Percentiles rank a stretch among this genome's conserved stretches.
These are phyloP conservation scores for Oligia latruncula DNA, from an alignment of 2,888 invertebrate genomes.

Conservation along the genomic window DNA sequence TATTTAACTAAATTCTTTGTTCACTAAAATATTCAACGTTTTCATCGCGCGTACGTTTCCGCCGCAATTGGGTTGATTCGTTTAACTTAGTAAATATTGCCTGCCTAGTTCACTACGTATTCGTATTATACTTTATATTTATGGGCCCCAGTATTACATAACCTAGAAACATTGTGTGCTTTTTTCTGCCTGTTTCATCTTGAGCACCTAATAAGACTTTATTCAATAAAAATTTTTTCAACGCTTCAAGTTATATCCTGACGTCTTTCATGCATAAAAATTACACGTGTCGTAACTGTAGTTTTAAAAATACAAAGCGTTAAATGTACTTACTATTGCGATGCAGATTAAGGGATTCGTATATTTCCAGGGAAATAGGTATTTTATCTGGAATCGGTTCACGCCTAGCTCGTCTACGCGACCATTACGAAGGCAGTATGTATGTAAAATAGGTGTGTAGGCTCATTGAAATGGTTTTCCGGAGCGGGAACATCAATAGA, in stretches of 20 bases:
- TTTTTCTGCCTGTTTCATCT: constrained; percentile 43
- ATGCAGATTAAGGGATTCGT: constrained; percentile 74
- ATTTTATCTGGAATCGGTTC: constrained; percentile 78
- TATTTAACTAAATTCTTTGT: constrained; percentile 64
- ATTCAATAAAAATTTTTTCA: constrained; percentile 51
- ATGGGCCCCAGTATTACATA: constrained; percentile 37
- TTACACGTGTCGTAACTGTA: constrained; percentile 44
- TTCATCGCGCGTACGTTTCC: constrained; percentile 63
- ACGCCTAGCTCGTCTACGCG: constrained; percentile 76
- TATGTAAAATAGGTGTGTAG: constrained; percentile 75
- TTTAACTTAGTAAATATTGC: constrained; percentile 64
- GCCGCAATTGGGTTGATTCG: constrained; percentile 65
- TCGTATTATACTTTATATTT: constrained; percentile 55
- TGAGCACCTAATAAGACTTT: constrained; percentile 39
- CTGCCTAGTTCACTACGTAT: constrained; percentile 49
- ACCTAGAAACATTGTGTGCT: constrained; percentile 39
- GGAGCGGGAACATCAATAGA: constrained; percentile 70
- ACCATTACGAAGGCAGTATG: constrained; percentile 78
- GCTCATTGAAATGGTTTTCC: constrained; percentile 73
- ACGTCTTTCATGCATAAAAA: constrained; percentile 41
- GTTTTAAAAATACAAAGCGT: constrained; percentile 61
- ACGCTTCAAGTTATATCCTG: constrained; percentile 27
- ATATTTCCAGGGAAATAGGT: constrained; percentile 68
- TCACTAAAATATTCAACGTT: constrained; percentile 66
- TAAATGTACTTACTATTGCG: constrained; percentile 67